Conservation (phyloP, 2,113 vertebrate genomes). For the Aptenodytes forsteri region DNA sequence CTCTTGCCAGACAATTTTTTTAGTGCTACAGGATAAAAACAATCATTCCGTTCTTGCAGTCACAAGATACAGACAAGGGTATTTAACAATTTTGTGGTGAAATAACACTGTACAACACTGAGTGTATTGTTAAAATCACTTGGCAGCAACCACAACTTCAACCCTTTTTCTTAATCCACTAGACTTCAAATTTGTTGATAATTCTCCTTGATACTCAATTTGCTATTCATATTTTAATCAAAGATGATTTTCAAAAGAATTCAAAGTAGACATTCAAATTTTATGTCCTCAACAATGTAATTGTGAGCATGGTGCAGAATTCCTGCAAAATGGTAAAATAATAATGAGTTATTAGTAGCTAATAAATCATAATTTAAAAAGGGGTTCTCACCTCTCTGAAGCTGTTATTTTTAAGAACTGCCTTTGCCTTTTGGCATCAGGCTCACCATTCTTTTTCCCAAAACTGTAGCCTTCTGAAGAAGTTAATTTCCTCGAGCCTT, state of each 20-base stretch:
- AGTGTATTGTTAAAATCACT: background rate
- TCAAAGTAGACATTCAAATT: background rate
- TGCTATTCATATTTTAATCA: background rate
- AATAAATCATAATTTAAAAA: background rate
- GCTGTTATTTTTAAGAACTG: background rate
- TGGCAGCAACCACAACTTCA: background rate
- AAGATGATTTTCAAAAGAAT: background rate
- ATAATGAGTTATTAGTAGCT: background rate
- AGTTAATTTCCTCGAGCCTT: background rate
- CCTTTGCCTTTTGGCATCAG: background rate
- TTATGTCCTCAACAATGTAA: background rate
- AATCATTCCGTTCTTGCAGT: background rate
- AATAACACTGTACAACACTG: background rate
- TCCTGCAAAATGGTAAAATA: background rate
- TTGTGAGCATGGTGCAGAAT: background rate
- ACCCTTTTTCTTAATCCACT: background rate
- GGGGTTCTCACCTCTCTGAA: background rate
- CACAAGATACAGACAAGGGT: background rate
- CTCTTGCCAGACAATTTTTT: background rate
- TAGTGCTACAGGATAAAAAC: background rate
- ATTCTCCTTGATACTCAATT: background rate
- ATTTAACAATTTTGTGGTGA: background rate
- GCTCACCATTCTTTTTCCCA: background rate
- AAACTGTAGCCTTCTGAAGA: background rate
- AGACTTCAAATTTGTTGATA: background rate